phyloP scores from a whole-genome alignment of 1,140 invertebrate species.

The Aphis craccivora region DNA sequence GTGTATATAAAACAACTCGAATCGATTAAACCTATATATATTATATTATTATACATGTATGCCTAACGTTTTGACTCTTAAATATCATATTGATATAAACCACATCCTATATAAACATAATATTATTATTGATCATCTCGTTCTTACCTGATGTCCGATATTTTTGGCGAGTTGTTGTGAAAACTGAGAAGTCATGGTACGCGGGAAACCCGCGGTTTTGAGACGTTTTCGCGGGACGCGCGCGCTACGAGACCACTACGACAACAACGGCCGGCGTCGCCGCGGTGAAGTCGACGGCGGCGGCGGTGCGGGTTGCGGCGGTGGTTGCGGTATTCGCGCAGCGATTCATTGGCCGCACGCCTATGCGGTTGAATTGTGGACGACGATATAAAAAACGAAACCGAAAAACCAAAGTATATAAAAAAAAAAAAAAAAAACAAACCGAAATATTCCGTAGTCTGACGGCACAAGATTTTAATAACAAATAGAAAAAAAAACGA shows the following conservation, averaged over 20 bases:
- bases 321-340: constrained; percentile 13
- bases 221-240: constrained; percentile 17
- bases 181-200: constrained; percentile 58
- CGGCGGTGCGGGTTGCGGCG: background rate
- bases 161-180: constrained; percentile 54
- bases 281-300: constrained; percentile 9
- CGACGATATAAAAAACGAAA: background rate
- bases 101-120: background rate
- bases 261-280: constrained; percentile 38
- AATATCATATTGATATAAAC: too few relatives aligned
- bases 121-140: background rate
- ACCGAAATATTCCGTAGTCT: background rate
- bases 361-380: background rate
- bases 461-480: background rate
- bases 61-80: too few relatives aligned
- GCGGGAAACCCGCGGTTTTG: constrained; percentile 45
- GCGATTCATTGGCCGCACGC: constrained; percentile 49
- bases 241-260: constrained; percentile 37
- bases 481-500: background rate
- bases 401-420: background rate
- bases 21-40: too few relatives aligned
- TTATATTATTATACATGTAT: too few relatives aligned
- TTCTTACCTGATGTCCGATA: constrained; percentile 52
- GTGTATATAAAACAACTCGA: too few relatives aligned
- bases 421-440: background rate